Percentiles rank a stretch among this genome's conserved stretches.
Conservation (phyloP, 2,797 vertebrate species). For the Melanotaenia parkinsoni region DNA sequence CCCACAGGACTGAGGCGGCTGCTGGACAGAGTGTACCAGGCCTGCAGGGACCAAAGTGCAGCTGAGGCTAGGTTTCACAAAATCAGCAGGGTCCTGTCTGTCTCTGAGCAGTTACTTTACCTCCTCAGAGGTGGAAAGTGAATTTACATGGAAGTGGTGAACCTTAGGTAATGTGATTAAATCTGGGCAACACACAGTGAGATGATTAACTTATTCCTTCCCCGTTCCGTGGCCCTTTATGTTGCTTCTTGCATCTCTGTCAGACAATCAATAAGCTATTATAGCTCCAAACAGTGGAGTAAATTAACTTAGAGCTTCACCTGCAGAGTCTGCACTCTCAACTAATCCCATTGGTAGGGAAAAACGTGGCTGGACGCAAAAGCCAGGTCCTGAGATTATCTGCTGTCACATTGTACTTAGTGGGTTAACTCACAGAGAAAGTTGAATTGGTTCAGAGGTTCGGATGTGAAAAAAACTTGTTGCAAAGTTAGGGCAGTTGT, state of each 20-base stretch:
- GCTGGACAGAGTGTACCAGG: slow-evolving; percentile 39
- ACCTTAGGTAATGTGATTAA: slow-evolving; percentile 78
- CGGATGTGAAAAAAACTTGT: neutral
- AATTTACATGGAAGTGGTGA: slow-evolving; percentile 77
- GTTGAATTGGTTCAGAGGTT: slow-evolving; percentile 20
- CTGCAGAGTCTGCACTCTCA: slow-evolving; percentile 82
- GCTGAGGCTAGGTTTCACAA: slow-evolving; percentile 46
- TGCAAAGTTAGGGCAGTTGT: neutral
- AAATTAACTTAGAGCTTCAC: slow-evolving; percentile 83
- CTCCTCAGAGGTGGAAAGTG: slow-evolving; percentile 62
- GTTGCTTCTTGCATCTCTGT: slow-evolving; percentile 76
- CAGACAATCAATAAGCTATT: slow-evolving; percentile 88
- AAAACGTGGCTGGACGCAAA: slow-evolving; percentile 65
- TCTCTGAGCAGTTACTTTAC: slow-evolving; percentile 48
- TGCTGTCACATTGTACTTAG: slow-evolving; percentile 38
- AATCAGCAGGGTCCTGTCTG: slow-evolving; percentile 38
- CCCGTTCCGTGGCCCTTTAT: slow-evolving; percentile 65
- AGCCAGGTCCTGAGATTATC: slow-evolving; percentile 57
- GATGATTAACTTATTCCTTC: slow-evolving; percentile 84
- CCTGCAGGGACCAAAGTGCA: slow-evolving; percentile 35
- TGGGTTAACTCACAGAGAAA: slow-evolving; percentile 23
- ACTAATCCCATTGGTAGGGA: slow-evolving; percentile 78
- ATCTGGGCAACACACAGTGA: slow-evolving; percentile 70
- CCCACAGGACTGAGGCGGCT: slow-evolving; percentile 51
- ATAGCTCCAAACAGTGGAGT: slow-evolving; percentile 79